A percentile compares a stretch with the other conserved stretches of the same genome.
Conservation (phyloP, 2,888 invertebrate genomes). For the Panzeria rudis region DNA sequence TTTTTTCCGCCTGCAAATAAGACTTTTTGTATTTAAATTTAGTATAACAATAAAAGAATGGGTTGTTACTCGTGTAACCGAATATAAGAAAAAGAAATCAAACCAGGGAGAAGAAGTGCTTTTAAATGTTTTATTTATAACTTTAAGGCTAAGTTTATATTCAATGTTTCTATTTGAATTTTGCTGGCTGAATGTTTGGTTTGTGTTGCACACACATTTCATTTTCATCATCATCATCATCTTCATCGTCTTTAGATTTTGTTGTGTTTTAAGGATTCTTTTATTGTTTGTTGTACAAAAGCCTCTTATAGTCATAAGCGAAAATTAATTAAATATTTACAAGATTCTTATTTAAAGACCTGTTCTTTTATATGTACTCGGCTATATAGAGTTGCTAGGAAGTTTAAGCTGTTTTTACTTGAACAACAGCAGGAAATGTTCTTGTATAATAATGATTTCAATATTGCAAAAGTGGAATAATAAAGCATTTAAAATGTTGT, state of each 20-base stretch:
- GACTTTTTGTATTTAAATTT: slow-evolving; percentile 55
- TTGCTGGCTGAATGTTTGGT: slow-evolving; percentile 13
- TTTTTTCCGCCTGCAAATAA: slow-evolving; percentile 45
- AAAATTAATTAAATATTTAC: slow-evolving; percentile 81
- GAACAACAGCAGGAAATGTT: not conserved
- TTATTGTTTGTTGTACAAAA: slow-evolving; percentile 68
- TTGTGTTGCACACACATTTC: slow-evolving; percentile 23
- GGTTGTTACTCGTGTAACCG: not conserved
- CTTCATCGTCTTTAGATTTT: not conserved
- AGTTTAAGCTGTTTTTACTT: slow-evolving; percentile 5
- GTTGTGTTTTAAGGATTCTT: slow-evolving; percentile 26
- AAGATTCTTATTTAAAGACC: slow-evolving; percentile 76
- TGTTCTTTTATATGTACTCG: not conserved
- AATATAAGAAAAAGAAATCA: not conserved
- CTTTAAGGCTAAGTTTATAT: slow-evolving; percentile 33
- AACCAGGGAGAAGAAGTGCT: not conserved
- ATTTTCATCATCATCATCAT: slow-evolving; percentile 1
- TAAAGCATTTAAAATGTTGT: not conserved
- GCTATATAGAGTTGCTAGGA: slow-evolving; percentile 14
- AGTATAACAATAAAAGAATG: slow-evolving; percentile 13
- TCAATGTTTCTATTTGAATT: slow-evolving; percentile 10
- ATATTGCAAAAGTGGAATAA: not conserved
- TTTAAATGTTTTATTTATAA: slow-evolving; percentile 63
- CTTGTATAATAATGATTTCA: not conserved
- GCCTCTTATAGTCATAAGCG: slow-evolving; percentile 80